Percentiles rank a stretch among this genome's conserved stretches.
phyloP scores from a whole-genome alignment of 2,888 invertebrate species.

The Rapana venosa region DNA sequence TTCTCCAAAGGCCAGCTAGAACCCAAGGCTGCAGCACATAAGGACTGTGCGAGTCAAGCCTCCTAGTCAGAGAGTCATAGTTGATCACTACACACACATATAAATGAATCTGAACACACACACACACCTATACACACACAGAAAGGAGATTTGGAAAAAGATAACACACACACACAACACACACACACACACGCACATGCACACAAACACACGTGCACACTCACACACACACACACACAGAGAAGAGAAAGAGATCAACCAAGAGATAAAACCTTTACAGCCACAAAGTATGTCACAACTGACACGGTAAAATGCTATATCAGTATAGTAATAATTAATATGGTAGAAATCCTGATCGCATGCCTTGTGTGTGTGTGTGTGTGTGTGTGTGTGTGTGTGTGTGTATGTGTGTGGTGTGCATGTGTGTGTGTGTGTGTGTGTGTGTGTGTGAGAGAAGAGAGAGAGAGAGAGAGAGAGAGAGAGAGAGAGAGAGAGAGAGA shows the following conservation, averaged over 20 bases:
- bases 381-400: too few species aligned
- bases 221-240: constrained; percentile 22
- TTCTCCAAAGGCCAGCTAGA: too few species aligned
- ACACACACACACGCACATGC: not conserved
- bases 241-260: too few species aligned
- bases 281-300: not conserved
- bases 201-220: constrained; percentile 13
- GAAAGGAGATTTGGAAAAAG: too few species aligned
- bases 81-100: not conserved
- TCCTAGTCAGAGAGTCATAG: too few species aligned
- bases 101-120: constrained; percentile 1
- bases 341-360: too few species aligned
- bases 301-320: not conserved
- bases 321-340: too few species aligned
- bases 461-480: too few species aligned
- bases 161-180: not conserved
- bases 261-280: not conserved
- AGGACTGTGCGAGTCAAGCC: too few species aligned
- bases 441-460: not conserved
- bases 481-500: too few species aligned
- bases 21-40: too few species aligned
- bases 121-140: constrained; percentile 1
- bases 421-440: not conserved
- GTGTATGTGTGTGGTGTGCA: not conserved
- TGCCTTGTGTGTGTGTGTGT: too few species aligned